A percentile compares a stretch with the other conserved stretches of the same genome.
Conservation (phyloP, 2,113 vertebrate species). For the Brachirus orientalis region DNA sequence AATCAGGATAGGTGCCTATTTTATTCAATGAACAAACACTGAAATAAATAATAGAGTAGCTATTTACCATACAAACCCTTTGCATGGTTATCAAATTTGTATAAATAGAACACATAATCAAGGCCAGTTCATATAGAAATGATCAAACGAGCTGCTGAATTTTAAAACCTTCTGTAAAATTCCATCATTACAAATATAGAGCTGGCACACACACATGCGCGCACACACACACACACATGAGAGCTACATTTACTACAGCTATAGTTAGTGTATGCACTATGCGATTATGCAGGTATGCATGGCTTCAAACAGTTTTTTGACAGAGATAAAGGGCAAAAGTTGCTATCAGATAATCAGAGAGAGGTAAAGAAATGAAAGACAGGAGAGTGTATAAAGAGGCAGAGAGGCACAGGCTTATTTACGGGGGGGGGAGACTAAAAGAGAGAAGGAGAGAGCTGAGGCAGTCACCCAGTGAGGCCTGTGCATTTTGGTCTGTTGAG, state of each 20-base stretch:
- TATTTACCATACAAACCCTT: too few relatives aligned
- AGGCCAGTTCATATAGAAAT: too few relatives aligned
- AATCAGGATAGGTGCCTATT: too few relatives aligned
- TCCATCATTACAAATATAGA: too few relatives aligned
- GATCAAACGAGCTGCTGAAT: too few relatives aligned
- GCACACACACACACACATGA: too few relatives aligned
- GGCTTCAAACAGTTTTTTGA: slow-evolving; percentile 26
- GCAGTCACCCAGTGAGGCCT: slow-evolving; percentile 57
- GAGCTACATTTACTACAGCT: neutral
- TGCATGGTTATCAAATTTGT: too few relatives aligned
- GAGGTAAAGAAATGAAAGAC: slow-evolving; percentile 2
- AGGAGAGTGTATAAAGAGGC: slow-evolving; percentile 16
- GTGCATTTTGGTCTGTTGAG: slow-evolving; percentile 62
- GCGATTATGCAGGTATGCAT: slow-evolving; percentile 34
- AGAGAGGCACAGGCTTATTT: slow-evolving; percentile 13
- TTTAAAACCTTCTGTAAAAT: too few relatives aligned
- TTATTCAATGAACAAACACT: too few relatives aligned
- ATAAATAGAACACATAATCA: too few relatives aligned
- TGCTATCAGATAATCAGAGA: slow-evolving; percentile 10
- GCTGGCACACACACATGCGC: too few relatives aligned
- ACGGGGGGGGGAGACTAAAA: neutral
- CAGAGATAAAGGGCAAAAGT: slow-evolving; percentile 22
- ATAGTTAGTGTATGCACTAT: slow-evolving; percentile 16
- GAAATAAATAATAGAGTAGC: too few relatives aligned
- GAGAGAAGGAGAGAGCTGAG: slow-evolving; percentile 18